These are phyloP conservation scores for Forbesichthys papilliferus DNA, from an alignment of 2,113 vertebrate genomes.

Conservation along the genomic window DNA sequence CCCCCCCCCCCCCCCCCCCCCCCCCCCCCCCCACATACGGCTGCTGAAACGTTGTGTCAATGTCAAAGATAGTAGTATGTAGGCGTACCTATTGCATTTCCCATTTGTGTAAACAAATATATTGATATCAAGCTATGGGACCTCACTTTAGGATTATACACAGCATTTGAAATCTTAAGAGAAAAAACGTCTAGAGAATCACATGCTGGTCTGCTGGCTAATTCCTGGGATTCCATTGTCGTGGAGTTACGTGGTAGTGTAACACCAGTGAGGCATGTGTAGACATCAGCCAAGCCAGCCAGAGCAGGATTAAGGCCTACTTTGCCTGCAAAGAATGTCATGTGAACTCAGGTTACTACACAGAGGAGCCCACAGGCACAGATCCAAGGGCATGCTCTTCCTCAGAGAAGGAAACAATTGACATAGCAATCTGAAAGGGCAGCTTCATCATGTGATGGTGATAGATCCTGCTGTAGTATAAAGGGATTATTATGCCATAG, in stretches of 20 bases:
- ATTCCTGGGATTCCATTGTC: conserved; percentile 75
- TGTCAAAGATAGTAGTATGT: neutral
- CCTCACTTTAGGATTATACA: conserved; percentile 38
- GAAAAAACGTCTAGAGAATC: conserved; percentile 62
- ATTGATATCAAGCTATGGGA: neutral
- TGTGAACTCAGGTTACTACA: conserved; percentile 44
- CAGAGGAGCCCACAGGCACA: conserved; percentile 15
- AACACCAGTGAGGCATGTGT: conserved; percentile 52
- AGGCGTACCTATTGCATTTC: neutral
- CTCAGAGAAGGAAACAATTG: conserved; percentile 36
- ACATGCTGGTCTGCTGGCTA: conserved; percentile 73
- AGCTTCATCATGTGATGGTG: conserved; percentile 61
- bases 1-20: too few species aligned
- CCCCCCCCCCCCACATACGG: neutral
- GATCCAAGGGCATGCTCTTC: conserved; percentile 1
- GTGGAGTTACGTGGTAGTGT: conserved; percentile 46
- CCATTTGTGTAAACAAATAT: conserved; percentile 4
- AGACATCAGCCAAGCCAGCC: conserved; percentile 18
- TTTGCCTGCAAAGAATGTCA: conserved; percentile 54
- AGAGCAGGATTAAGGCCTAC: conserved; percentile 56
- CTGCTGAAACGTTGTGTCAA: neutral
- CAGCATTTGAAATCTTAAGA: conserved; percentile 42
- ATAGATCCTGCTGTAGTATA: conserved; percentile 55
- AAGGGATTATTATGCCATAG: conserved; percentile 71
- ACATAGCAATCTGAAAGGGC: conserved; percentile 6